Evolutionary conservation across 2,888 invertebrate species (phyloP).

Genomic region (Drosophila tanythrix): DNA sequence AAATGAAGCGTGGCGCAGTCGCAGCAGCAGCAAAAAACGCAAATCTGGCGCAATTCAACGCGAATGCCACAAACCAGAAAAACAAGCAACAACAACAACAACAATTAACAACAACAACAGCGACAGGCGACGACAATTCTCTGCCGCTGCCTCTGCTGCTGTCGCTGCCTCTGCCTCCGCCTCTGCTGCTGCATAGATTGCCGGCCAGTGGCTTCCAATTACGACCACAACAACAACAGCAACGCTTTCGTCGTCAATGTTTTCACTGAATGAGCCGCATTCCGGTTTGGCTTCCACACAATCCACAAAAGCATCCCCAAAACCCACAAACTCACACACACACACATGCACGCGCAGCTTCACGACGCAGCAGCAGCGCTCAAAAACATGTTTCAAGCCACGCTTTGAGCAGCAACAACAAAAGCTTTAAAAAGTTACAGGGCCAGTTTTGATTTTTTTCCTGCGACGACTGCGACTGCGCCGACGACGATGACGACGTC

Average conservation of each 20-base stretch:
- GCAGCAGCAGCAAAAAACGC: constrained; percentile 65
- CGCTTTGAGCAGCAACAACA: constrained; percentile 43
- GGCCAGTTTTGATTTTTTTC: constrained; percentile 51
- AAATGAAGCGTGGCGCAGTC: constrained; percentile 73
- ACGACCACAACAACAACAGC: constrained; percentile 47
- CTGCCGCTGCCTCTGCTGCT: constrained; percentile 19
- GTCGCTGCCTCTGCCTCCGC: not conserved
- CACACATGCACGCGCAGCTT: constrained; percentile 34
- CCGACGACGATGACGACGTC: constrained; percentile 47
- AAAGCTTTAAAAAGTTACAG: constrained; percentile 68
- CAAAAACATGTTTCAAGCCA: constrained; percentile 69
- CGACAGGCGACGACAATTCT: constrained; percentile 21
- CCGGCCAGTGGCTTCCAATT: constrained; percentile 73
- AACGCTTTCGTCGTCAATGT: constrained; percentile 50
- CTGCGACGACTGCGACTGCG: constrained; percentile 53
- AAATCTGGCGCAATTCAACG: constrained; percentile 81
- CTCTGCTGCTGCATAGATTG: constrained; percentile 65
- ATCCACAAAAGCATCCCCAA: constrained; percentile 79
- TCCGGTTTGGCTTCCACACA: constrained; percentile 72
- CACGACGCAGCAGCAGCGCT: constrained; percentile 27
- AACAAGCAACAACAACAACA: constrained; percentile 64
- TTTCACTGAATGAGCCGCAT: constrained; percentile 81
- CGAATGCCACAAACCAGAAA: constrained; percentile 77
- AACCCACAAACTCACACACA: constrained; percentile 58
- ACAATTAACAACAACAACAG: constrained; percentile 19